Base-by-base conservation (phyloP, 1,140 invertebrate species). In the Micrasema minimum region DNA sequence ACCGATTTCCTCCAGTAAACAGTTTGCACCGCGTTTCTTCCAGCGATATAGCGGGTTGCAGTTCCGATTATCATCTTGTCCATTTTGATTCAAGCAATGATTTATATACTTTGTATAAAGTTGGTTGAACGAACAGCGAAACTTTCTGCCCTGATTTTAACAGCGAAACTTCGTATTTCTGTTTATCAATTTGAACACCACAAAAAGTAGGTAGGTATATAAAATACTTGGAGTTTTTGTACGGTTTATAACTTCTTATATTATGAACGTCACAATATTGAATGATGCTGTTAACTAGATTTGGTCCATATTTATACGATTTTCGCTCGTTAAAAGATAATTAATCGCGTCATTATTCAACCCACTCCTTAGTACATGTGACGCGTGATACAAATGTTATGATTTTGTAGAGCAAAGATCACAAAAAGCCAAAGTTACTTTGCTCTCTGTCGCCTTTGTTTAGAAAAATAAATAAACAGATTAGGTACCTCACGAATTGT, bases 1-100 rank as follows among this genome's bases (percentile, higher is more conserved):
- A 79, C 78, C 2, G 83, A 78, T 64, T 83, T 84, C 71, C 90
- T 83, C 90, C 90, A 91, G 73, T 91, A 91, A 1, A 91, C 88
- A 0, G 89, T 91, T 74, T 91, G 89, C 16, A 90, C 85, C 1
- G 89, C 90, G 73, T 91, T 88, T 67, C 88, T 86, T 41, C 89
- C 89, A 38, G 88, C 88, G 64, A 91, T 88, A 77, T 88, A 91
- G 41, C 90, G 85, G 3, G 88, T 88, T 4, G 89, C 87, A 72
- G 87, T 85, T 71, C 89, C 86, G 9, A 89, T 84, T 51, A 88
- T 74, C 66, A 82, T 79, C 69, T 86, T 87, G 73, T 84, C 81
- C 81, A 84, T 83, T 43, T 43, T 61, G 16, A 10, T 61, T 45
- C 6, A 2, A 14, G 7, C 5, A 7, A 16, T 35, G 14, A 23